phyloP scores from a whole-genome alignment of 2,888 invertebrate species.

The Athrips mouffetella region DNA sequence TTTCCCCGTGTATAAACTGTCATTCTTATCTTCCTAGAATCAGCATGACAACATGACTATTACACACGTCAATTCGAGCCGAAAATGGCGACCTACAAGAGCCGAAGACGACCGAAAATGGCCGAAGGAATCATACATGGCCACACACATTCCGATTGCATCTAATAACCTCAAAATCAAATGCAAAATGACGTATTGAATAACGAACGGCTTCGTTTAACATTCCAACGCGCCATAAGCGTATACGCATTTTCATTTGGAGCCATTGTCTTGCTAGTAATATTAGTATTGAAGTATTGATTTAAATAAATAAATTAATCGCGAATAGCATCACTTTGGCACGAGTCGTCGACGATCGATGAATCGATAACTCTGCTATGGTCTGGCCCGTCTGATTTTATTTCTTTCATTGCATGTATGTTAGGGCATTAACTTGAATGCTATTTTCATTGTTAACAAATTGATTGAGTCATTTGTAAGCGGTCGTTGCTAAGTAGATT shows the following conservation, averaged over 20 bases:
- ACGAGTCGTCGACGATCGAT: slow-evolving; percentile 57
- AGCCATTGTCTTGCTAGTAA: slow-evolving; percentile 73
- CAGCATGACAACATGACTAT: slow-evolving; percentile 51
- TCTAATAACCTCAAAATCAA: slow-evolving; percentile 77
- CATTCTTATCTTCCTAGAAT: slow-evolving; percentile 63
- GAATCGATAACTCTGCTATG: slow-evolving; percentile 64
- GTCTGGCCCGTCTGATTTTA: slow-evolving; percentile 53
- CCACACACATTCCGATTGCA: slow-evolving; percentile 75
- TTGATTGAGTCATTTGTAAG: slow-evolving; percentile 23
- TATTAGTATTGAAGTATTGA: slow-evolving; percentile 78
- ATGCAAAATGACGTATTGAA: slow-evolving; percentile 76
- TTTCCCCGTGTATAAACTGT: slow-evolving; percentile 50
- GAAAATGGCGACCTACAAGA: slow-evolving; percentile 45
- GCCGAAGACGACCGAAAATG: slow-evolving; percentile 60
- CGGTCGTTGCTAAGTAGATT: background rate
- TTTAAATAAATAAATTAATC: slow-evolving; percentile 79
- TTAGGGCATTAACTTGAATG: slow-evolving; percentile 67
- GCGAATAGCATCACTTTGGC: slow-evolving; percentile 40
- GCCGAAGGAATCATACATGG: slow-evolving; percentile 65
- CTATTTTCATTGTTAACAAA: slow-evolving; percentile 65
- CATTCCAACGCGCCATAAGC: slow-evolving; percentile 75
- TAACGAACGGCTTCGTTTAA: slow-evolving; percentile 70
- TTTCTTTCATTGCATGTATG: slow-evolving; percentile 69
- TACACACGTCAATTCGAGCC: slow-evolving; percentile 62
- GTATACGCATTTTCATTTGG: slow-evolving; percentile 75